Evolutionary conservation across 2,797 vertebrate genomes (phyloP), one percentile per base, ranked within the genome.

Genomic region (Enteromius fasciolatus): DNA sequence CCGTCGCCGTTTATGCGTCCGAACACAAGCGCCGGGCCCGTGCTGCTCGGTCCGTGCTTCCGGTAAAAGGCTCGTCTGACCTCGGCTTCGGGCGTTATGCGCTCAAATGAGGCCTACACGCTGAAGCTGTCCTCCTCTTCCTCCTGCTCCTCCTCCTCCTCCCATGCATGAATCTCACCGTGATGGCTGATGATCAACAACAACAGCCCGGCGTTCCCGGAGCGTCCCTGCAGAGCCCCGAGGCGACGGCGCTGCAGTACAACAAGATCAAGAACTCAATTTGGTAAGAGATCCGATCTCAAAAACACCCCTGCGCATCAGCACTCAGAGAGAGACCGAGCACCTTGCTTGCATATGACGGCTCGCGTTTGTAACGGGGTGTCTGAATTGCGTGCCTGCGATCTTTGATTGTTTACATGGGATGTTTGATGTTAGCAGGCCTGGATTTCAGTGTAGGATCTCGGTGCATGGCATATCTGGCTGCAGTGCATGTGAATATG

Each of bases 231-330:
- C 96, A 97, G 90, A 96, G 96, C 88, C 93, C 95, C 67, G 97
- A 99, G 91, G 97, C 97, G 52, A 96, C 93, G 92, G 96, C 97
- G 90, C 94, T 98, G 92, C 97, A 97, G 93, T 96, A 96, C 95
- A 97, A 97, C 95, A 97, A 97, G 94, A 98, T 98, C 92, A 96
- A 96, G 94, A 97, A 95, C 94, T 99, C 97, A 88, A 98, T 99
- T 95, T 97, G 97, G 97, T 98, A 94, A 98, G 95, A 92, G n/a
- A 20, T 70, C 50, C 66, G 77, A 76, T 33, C 64, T 52, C 28
- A 41, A 50, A 50, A 68, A 79, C 78, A 79, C 74, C 41, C 1
- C 14, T 31, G 17, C 17, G 10, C 63, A 66, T 10, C 28, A 23
- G 14, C 57, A 59, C 23, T 61, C n/a, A 59, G 57, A 59, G 5